Conservation (phyloP, 2,113 vertebrate species). For the Casuarius casuarius region DNA sequence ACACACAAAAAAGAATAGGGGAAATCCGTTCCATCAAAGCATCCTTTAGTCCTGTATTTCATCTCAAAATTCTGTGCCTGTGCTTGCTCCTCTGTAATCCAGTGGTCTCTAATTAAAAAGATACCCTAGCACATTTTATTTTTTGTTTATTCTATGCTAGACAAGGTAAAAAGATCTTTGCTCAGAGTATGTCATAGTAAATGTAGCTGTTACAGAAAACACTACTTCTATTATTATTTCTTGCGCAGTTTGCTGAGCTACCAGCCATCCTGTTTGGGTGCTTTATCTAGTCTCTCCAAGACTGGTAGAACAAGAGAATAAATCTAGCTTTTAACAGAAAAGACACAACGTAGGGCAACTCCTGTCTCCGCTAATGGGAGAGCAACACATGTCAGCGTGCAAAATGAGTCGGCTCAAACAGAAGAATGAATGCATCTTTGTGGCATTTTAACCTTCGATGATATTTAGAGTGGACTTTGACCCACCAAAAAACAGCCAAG, state of each 20-base stretch:
- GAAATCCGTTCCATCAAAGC: background rate
- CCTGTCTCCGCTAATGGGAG: background rate
- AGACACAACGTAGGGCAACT: background rate
- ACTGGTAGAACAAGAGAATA: background rate
- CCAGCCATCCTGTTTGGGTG: background rate
- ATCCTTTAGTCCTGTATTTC: background rate
- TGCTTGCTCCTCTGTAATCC: background rate
- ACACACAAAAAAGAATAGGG: background rate
- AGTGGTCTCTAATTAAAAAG: background rate
- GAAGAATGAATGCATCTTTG: background rate
- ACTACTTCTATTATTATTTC: background rate
- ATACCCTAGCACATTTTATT: background rate
- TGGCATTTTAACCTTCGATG: background rate
- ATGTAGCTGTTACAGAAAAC: accelerated
- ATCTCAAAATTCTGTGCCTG: background rate
- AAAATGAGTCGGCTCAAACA: background rate
- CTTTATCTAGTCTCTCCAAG: background rate
- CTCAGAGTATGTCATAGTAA: background rate
- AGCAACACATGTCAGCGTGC: background rate
- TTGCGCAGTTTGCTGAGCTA: background rate
- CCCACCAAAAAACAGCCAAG: background rate
- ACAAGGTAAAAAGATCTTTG: background rate
- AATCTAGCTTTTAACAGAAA: background rate
- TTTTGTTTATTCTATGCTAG: background rate
- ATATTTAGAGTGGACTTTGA: background rate